Base-by-base conservation (phyloP, 2,888 invertebrate species). In the Dexiosoma caninum region DNA sequence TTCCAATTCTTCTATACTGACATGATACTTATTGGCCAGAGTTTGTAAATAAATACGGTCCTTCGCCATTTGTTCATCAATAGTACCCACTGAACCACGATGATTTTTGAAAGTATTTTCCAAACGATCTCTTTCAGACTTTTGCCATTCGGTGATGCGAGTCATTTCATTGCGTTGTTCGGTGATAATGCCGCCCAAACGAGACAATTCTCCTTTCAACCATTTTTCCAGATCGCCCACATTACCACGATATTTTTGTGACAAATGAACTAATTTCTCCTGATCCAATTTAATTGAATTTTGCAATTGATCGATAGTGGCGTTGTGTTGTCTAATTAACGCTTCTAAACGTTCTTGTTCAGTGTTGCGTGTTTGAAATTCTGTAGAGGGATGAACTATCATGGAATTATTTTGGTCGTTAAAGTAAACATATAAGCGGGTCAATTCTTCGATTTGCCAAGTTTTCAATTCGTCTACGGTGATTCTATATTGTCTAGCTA, bases 1-100 rank as follows among this genome's bases (percentile, higher is more conserved):
- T 71, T 89, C 89, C 7, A 89, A 82, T 37, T 89, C 90, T 16
- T 89, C 89, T 51, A 90, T 85, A 40, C 86, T 87, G 0, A 89
- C 86, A 12, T 89, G 87, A 62, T 89, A 89, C 51, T 89, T 88
- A 30, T 84, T 83, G 2, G 89, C 88, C 75, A 89, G 42, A 7
- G 81, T 83, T 76, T 88, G 85, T 0, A 90, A 85, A 14, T 90
- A 88, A 32, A 69, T 84, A 14, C 86, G 87, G 80, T 89, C 89
- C 14, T 82, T 84, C 0, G 84, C 84, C 83, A 89, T 87, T 69
- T 88, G 88, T 19, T 85, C 84, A 59, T 87, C 85, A 69, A 89
- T 62, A 9, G 87, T 87, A 2, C 81, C 85, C 0, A 89, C 84
- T 0, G 89, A 89, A 12, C 89, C 87, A 2, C 87, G 88, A 82